Base-by-base conservation (phyloP, 2,113 vertebrate species). In the Pollimyrus isidori region DNA sequence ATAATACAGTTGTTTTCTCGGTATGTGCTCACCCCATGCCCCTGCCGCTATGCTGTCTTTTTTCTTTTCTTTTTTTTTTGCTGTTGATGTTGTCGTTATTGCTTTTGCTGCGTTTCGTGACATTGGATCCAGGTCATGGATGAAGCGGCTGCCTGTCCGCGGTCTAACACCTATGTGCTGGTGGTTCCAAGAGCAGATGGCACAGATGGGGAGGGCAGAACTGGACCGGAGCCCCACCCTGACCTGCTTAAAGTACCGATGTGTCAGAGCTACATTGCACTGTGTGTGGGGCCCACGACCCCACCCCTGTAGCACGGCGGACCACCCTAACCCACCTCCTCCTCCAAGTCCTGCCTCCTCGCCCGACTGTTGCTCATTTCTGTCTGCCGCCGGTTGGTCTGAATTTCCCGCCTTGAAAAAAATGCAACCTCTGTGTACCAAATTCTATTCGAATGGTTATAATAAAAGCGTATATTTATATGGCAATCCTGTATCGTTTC, bases 391-490 rank as follows among this genome's bases (percentile, higher is more conserved):
- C 21, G 88, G 91, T 93, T 93, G 88, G 90, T 90, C 88, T 88
- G 9, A 30, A 87, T 92, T 92, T 92, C 85, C 92, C 89, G 91
- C 91, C 90, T 93, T 0, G 87, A 19, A 73, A 91, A 91, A 94
- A 95, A 93, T 94, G 92, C 94, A 95, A 95, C 91, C 93, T 94
- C 94, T 95, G 91, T 94, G 93, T 95, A 94, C 90, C 94, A 93
- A 95, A 95, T 93, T 88, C 92, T 94, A 93, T 94, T 95, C 89
- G 91, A 93, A 95, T 92, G 92, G 95, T 94, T 94, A 95, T 92
- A 96, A 95, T 96, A 96, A 96, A 96, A 93, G 92, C 92, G 73
- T 92, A 91, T 94, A 92, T 95, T 96, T 95, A 95, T 95, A 95
- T 94, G 93, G 91, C 94, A 94, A 92, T 85, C n/a, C 17, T 82